These are phyloP conservation scores for Xerus inauris DNA, from an alignment of 2,113 vertebrate species.

Conservation along the genomic window DNA sequence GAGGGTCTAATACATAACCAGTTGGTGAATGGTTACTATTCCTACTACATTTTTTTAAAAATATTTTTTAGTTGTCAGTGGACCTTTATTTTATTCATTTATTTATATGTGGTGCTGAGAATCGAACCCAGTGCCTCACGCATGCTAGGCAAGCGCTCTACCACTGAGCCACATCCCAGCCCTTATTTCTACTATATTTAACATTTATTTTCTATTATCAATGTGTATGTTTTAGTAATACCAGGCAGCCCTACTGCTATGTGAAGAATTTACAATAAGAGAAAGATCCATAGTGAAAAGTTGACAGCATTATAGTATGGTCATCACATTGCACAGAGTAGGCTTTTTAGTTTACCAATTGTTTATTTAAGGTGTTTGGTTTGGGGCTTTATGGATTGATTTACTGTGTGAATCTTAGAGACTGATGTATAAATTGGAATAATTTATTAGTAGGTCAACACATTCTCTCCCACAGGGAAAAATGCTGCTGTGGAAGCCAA, in stretches of 20 bases:
- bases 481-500: neutral
- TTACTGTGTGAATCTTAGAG: neutral
- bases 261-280: neutral
- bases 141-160: no score
- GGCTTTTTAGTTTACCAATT: neutral
- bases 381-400: neutral
- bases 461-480: neutral
- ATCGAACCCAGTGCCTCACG: no score
- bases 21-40: neutral
- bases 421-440: neutral
- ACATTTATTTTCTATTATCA: slow-evolving; percentile 35
- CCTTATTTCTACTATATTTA: no score
- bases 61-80: no score
- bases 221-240: neutral
- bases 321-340: neutral
- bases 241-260: neutral
- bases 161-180: no score
- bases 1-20: neutral
- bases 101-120: no score
- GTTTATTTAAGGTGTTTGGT: neutral
- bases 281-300: neutral
- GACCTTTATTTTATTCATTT: no score
- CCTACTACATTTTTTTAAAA: no score
- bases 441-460: neutral
- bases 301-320: neutral